Evolutionary conservation across 2,113 vertebrate genomes (phyloP), one percentile per base, ranked within the genome.

Genomic region (Cromileptes altivelis): DNA sequence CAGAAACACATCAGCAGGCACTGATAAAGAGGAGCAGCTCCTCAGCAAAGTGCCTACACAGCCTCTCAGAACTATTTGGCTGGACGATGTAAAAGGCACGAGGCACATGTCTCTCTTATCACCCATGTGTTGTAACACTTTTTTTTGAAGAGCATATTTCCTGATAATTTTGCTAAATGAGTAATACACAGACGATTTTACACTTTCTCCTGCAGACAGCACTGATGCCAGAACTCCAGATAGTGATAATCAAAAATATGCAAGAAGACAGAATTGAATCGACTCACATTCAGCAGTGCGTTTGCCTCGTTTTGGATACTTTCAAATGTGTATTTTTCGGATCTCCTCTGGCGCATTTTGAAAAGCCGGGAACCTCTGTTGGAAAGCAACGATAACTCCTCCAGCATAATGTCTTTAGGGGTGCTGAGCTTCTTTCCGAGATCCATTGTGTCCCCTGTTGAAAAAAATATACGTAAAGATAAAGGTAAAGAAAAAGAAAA

Each of bases 291-390:
- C 72, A 97, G 94, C 87, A 95, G 96, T 27, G 94, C 82, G 65
- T 96, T 99, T 52, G 97, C 89, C 84, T 97, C 94, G 1, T 98
- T 99, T 75, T 98, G 98, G 81, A 98, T 97, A 62, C 97, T 99
- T 94, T 99, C 98, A 37, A 97, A 99, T 0, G 98, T 99, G 82
- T 99, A 99, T 89, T 99, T 99, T 58, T 99, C 98, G 18, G 98
- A 99, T 90, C 98, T 96, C 75, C 97, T 95, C 94, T 99, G 98
- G 18, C 98, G 96, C 96, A 97, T 98, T 94, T 99, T 99, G 92
- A 99, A 99, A 25, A 99, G 96, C 8, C 97, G 95, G 56, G 98
- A 98, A 0, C 98, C 98, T 91, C 98, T 96, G 92, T 99, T 99
- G 88, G 96, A 96, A 70, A 97, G 95, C 25, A 97, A 94, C 0